Conservation (phyloP, 2,113 vertebrate species). For the Grantiella picta region DNA sequence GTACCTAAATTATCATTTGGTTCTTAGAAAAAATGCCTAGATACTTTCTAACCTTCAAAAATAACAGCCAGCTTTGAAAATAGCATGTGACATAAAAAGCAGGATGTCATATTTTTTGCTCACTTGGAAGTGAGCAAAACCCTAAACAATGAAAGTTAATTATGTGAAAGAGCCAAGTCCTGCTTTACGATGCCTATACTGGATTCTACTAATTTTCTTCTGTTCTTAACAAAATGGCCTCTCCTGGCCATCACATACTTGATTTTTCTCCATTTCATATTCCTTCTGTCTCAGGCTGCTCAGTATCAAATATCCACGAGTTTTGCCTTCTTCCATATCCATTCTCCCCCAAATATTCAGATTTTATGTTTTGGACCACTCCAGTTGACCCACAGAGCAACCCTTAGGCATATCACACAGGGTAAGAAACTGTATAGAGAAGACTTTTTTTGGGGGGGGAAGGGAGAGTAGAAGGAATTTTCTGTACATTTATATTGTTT, state of each 20-base stretch:
- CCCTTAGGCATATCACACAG: background rate
- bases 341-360: background rate
- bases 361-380: background rate
- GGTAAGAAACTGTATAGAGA: background rate
- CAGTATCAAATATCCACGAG: background rate
- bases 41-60: background rate
- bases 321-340: background rate
- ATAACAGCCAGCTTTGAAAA: background rate
- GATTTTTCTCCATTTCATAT: background rate
- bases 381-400: background rate
- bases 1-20: background rate
- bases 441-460: fast-evolving
- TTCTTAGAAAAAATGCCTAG: background rate
- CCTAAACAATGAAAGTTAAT: background rate
- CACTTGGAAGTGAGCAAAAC: background rate
- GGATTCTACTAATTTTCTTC: background rate
- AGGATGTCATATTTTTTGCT: background rate
- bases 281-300: background rate
- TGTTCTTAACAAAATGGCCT: background rate
- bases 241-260: background rate
- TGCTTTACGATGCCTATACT: background rate
- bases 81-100: background rate
- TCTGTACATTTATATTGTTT: background rate
- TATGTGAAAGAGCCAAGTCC: background rate
- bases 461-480: background rate